Percentiles rank a stretch among this genome's conserved stretches.
Conservation (phyloP, 92 coral and sea anemone genomes). For the Actinostola sp. region DNA sequence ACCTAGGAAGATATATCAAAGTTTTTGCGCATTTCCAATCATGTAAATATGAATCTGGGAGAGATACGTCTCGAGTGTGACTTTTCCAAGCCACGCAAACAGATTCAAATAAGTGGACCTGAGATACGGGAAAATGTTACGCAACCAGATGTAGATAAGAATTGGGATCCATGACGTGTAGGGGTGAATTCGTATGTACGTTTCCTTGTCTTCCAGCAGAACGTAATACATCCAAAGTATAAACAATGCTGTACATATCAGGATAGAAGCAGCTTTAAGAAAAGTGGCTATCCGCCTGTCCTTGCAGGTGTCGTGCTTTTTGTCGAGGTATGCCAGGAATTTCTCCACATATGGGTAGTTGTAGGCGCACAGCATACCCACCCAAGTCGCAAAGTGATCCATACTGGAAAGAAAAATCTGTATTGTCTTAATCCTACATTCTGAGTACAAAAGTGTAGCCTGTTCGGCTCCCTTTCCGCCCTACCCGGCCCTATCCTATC, state of each 20-base stretch:
- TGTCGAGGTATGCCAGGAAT: constrained; percentile 79
- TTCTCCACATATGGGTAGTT: constrained; percentile 94
- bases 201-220: constrained; percentile 64
- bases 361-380: constrained; percentile 96
- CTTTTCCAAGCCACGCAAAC: constrained; percentile 94
- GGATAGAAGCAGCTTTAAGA: constrained; percentile 65
- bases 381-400: constrained; percentile 94
- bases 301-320: constrained; percentile 66
- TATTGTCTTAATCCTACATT: too few species aligned
- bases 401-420: constrained; percentile 52
- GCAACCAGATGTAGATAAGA: constrained; percentile 79
- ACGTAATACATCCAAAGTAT: constrained; percentile 84
- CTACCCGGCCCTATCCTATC: too few species aligned
- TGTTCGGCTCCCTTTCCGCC: too few species aligned
- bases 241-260: constrained; percentile 54
- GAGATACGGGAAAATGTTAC: constrained; percentile 79
- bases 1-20: constrained; percentile 77
- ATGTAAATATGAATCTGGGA: constrained; percentile 97
- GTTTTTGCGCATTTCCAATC: constrained; percentile 89
- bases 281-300: constrained; percentile 44
- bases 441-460: too few species aligned
- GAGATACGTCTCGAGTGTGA: constrained; percentile 90
- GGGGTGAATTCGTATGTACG: constrained; percentile 80
- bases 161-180: constrained; percentile 85
- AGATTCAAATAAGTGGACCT: constrained; percentile 81